These are phyloP conservation scores for Paradoxurus hermaphroditus DNA, from an alignment of 2,113 vertebrate species.

Conservation along the genomic window DNA sequence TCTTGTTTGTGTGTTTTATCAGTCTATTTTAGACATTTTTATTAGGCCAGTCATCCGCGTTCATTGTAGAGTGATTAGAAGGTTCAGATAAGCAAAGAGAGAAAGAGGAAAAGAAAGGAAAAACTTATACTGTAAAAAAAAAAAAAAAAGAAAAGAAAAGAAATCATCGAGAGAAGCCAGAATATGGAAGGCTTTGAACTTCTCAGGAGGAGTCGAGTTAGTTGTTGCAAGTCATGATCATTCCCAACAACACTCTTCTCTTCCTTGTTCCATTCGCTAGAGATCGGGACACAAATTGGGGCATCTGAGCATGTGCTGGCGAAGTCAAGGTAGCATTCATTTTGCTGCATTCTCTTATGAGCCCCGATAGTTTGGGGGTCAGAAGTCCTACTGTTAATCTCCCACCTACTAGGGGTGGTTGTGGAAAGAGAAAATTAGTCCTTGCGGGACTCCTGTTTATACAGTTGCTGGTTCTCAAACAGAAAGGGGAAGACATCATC, in stretches of 20 bases:
- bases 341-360: neutral
- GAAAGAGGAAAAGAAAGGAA: neutral
- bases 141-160: neutral
- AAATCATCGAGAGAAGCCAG: neutral
- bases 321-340: neutral
- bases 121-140: constrained; percentile 10
- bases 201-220: neutral
- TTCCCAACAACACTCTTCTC: neutral
- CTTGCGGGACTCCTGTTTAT: neutral
- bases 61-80: constrained; percentile 43
- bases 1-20: constrained; percentile 27
- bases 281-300: neutral
- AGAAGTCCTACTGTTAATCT: neutral
- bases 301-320: neutral
- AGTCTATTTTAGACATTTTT: constrained; percentile 32
- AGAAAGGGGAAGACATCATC: neutral
- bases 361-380: neutral
- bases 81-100: constrained; percentile 36
- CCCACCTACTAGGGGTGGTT: neutral
- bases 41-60: constrained; percentile 17
- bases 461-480: neutral
- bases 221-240: neutral
- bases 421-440: neutral
- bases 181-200: constrained; percentile 46
- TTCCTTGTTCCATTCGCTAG: neutral